A percentile compares a stretch with the other conserved stretches of the same genome.
These are phyloP conservation scores for Mormyrus iriodes DNA, from an alignment of 2,113 vertebrate genomes.

Conservation along the genomic window DNA sequence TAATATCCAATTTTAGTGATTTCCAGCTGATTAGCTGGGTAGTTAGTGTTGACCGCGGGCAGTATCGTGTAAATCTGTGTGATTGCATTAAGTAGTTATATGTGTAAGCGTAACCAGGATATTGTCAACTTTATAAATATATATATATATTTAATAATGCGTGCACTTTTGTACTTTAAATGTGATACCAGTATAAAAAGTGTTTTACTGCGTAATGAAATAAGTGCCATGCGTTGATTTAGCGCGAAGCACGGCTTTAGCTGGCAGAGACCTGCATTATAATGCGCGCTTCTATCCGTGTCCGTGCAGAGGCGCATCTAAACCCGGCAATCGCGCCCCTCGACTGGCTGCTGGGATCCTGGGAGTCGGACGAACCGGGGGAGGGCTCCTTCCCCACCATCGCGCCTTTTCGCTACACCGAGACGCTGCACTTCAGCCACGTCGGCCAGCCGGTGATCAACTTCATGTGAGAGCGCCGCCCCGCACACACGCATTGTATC, in stretches of 20 bases:
- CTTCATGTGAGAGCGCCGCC: conserved; percentile 65
- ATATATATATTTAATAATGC: not conserved
- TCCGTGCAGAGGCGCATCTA: conserved; percentile 60
- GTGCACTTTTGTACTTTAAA: not conserved
- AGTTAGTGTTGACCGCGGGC: not conserved
- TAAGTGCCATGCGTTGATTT: not conserved
- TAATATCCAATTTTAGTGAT: not conserved
- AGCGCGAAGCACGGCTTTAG: not conserved
- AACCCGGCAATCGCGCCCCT: conserved; percentile 70
- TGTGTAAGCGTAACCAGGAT: not conserved
- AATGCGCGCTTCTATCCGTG: conserved; percentile 15
- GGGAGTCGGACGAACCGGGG: conserved; percentile 80
- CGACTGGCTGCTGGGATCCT: conserved; percentile 89
- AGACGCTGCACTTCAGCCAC: conserved; percentile 77
- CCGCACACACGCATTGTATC: not conserved
- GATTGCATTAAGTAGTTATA: not conserved
- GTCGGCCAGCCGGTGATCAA: conserved; percentile 69
- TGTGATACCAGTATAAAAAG: not conserved
- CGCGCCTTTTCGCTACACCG: conserved; percentile 78
- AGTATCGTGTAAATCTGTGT: not conserved
- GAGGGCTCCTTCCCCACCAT: conserved; percentile 74
- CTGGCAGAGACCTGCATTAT: not conserved
- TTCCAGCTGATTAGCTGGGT: not conserved
- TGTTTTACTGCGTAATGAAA: not conserved
- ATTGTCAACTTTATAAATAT: not conserved